These are phyloP conservation scores for Nephrotoma appendiculata DNA, from an alignment of 2,888 invertebrate species.

Conservation along the genomic window DNA sequence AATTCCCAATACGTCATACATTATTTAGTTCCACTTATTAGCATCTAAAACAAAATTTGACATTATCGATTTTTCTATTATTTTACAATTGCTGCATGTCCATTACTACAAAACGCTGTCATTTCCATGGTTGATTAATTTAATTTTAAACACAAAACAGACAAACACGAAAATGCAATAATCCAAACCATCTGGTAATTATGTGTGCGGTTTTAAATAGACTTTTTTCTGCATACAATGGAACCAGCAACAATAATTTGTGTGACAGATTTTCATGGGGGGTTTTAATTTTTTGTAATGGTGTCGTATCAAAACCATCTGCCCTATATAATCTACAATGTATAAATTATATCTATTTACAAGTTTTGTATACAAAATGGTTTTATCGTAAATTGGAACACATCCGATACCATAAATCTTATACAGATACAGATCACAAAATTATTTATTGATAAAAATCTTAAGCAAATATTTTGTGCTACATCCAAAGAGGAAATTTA, in stretches of 20 bases:
- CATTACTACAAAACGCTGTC: not conserved
- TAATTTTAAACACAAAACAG: not conserved
- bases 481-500: not conserved
- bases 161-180: not conserved
- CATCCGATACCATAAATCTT: not conserved
- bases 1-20: no score
- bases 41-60: no score
- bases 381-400: not conserved
- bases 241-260: not conserved
- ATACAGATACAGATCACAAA: not conserved
- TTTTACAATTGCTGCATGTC: not conserved
- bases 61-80: no score
- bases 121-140: not conserved
- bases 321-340: not conserved
- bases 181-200: not conserved
- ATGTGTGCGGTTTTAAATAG: not conserved
- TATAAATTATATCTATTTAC: not conserved
- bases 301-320: not conserved
- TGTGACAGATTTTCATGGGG: not conserved
- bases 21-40: no score
- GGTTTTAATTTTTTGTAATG: not conserved
- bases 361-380: not conserved
- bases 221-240: not conserved
- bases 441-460: not conserved
- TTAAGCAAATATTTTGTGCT: not conserved